Evolutionary conservation across 2,888 invertebrate species (phyloP).

Genomic region (Ectemnius lituratus): DNA sequence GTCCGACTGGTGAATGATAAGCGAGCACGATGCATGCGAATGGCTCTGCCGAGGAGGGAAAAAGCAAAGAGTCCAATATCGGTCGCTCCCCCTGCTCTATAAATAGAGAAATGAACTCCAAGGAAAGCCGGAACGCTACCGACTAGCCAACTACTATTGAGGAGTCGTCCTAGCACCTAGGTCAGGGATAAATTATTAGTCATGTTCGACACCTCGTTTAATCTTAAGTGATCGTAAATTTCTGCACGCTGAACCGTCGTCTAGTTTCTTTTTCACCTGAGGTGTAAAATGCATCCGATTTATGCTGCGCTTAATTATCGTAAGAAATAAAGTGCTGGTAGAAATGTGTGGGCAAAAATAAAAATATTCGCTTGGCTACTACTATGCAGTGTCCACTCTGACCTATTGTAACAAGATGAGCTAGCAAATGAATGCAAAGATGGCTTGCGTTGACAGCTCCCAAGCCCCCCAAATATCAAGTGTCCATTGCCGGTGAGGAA

Average conservation of each 20-base stretch:
- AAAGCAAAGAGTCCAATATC: conserved; percentile 9
- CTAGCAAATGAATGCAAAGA: no score
- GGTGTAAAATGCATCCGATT: background rate
- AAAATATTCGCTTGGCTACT: no score
- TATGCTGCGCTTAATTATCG: background rate
- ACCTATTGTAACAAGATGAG: no score
- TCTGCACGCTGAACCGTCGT: no score
- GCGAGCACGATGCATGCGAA: conserved; percentile 19
- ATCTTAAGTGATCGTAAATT: background rate
- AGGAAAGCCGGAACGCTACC: conserved; percentile 33
- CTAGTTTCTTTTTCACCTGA: no score
- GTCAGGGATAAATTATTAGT: conserved; percentile 44
- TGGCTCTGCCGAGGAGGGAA: background rate
- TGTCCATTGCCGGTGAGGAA: conserved; percentile 15
- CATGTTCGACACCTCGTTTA: conserved; percentile 2
- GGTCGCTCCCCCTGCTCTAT: conserved; percentile 30
- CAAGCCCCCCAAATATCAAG: conserved; percentile 47
- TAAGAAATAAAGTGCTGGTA: background rate
- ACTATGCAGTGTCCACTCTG: no score
- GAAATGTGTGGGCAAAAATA: no score
- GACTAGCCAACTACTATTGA: conserved; percentile 18
- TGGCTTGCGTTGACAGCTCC: background rate
- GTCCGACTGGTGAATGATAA: conserved; percentile 32
- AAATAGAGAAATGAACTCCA: conserved; percentile 43
- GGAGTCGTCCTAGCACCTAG: conserved; percentile 31